Evolutionary conservation across 2,113 vertebrate genomes (phyloP).

Genomic region (Campylorhamphus procurvoides): DNA sequence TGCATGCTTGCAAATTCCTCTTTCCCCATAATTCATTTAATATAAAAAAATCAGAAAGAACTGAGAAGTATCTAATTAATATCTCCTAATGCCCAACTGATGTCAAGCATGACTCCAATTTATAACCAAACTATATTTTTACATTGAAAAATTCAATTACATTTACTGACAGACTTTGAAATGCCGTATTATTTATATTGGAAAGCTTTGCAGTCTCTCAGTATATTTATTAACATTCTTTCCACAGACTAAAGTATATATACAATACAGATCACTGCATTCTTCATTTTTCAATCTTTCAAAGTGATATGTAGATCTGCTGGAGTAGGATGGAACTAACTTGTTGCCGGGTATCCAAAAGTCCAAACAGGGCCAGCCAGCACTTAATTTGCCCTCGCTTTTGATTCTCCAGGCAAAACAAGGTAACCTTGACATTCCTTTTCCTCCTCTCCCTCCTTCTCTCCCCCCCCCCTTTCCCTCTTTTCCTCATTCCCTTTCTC

Average conservation of each 20-base stretch:
- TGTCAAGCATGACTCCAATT: conserved; percentile 74
- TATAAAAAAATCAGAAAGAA: conserved; percentile 50
- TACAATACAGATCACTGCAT: conserved; percentile 76
- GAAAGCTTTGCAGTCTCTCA: conserved; percentile 70
- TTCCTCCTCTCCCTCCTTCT: background rate
- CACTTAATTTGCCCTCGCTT: conserved; percentile 61
- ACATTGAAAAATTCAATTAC: conserved; percentile 79
- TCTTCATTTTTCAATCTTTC: conserved; percentile 77
- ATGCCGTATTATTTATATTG: conserved; percentile 77
- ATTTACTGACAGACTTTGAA: conserved; percentile 79
- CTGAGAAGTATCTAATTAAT: conserved; percentile 74
- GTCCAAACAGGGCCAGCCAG: conserved; percentile 41
- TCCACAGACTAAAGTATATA: conserved; percentile 69
- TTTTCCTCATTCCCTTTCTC: conserved; percentile 34
- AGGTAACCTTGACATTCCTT: conserved; percentile 77
- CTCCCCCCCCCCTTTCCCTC: background rate
- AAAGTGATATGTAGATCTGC: conserved; percentile 69
- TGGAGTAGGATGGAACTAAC: conserved; percentile 21
- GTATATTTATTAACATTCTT: conserved; percentile 78
- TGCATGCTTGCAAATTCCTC: conserved; percentile 65
- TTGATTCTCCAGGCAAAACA: conserved; percentile 63
- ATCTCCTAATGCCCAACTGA: conserved; percentile 75
- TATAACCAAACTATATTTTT: conserved; percentile 77
- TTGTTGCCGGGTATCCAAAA: conserved; percentile 57
- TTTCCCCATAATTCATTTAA: conserved; percentile 69